Conservation (phyloP, 2,113 vertebrate species). For the Paralichthys olivaceus region DNA sequence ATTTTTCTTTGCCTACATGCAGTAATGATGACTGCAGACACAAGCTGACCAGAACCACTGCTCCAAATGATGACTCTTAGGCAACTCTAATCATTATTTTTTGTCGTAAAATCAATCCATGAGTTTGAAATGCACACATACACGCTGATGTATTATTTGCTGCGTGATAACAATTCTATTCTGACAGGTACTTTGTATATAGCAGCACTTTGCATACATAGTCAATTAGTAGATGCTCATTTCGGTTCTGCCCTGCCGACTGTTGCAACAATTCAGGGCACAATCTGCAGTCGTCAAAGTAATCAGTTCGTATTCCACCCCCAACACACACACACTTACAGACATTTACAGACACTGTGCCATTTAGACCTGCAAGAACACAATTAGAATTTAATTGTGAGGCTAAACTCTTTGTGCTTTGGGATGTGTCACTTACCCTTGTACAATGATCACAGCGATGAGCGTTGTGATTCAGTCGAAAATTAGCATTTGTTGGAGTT, state of each 20-base stretch:
- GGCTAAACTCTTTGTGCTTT: conserved; percentile 42
- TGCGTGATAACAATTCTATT: conserved; percentile 20
- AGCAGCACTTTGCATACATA: conserved; percentile 72
- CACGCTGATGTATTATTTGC: background rate
- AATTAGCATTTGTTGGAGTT: conserved; percentile 14
- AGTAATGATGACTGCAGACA: too few species aligned
- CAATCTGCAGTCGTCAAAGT: conserved; percentile 62
- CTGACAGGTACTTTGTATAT: conserved; percentile 19
- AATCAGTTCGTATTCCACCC: conserved; percentile 61
- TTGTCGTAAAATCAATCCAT: background rate
- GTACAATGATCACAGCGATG: conserved; percentile 38
- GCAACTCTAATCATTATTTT: too few species aligned
- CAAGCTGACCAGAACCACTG: too few species aligned
- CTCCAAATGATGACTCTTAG: too few species aligned
- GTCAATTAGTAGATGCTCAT: conserved; percentile 67
- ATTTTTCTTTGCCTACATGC: too few species aligned
- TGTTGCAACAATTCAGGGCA: conserved; percentile 45
- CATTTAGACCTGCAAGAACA: conserved; percentile 57
- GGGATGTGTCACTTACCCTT: conserved; percentile 31
- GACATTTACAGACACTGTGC: conserved; percentile 42
- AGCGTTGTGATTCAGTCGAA: conserved; percentile 29
- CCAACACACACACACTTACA: conserved; percentile 28
- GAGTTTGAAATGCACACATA: conserved; percentile 11
- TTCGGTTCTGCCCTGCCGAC: conserved; percentile 61
- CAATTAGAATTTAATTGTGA: conserved; percentile 65